These are phyloP conservation scores for Phoxinus phoxinus DNA, from an alignment of 2,113 vertebrate species.

Conservation along the genomic window DNA sequence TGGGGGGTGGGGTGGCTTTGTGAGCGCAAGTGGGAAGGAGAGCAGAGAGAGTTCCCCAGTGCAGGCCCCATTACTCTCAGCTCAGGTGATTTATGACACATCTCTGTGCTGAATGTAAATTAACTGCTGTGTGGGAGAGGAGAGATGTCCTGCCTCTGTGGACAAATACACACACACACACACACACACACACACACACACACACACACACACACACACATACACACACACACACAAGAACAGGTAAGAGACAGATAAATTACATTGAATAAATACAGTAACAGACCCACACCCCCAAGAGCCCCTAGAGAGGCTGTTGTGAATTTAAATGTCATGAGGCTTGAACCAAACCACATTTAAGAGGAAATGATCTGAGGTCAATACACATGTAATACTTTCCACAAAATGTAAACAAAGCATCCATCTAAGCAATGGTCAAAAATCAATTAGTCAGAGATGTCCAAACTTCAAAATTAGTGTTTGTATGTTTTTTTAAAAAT, in stretches of 20 bases:
- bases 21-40: conserved; percentile 52
- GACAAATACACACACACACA: conserved; percentile 31
- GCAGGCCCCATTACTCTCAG: conserved; percentile 82
- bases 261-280: conserved; percentile 37
- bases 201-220: conserved; percentile 31
- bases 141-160: conserved; percentile 42
- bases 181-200: background rate
- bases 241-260: conserved; percentile 35
- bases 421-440: background rate
- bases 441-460: background rate
- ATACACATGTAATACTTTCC: background rate
- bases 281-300: conserved; percentile 15
- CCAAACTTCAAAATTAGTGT: background rate
- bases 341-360: conserved; percentile 13
- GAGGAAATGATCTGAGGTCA: conserved; percentile 7
- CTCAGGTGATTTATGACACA: conserved; percentile 82
- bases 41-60: conserved; percentile 75
- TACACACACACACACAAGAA: conserved; percentile 1
- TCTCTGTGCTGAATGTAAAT: conserved; percentile 81
- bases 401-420: background rate
- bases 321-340: conserved; percentile 22
- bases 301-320: background rate
- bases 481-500: background rate
- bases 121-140: conserved; percentile 71
- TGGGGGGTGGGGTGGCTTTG: conserved; percentile 19